phyloP scores from a whole-genome alignment of 2,113 vertebrate species.

The Hippocampus abdominalis region DNA sequence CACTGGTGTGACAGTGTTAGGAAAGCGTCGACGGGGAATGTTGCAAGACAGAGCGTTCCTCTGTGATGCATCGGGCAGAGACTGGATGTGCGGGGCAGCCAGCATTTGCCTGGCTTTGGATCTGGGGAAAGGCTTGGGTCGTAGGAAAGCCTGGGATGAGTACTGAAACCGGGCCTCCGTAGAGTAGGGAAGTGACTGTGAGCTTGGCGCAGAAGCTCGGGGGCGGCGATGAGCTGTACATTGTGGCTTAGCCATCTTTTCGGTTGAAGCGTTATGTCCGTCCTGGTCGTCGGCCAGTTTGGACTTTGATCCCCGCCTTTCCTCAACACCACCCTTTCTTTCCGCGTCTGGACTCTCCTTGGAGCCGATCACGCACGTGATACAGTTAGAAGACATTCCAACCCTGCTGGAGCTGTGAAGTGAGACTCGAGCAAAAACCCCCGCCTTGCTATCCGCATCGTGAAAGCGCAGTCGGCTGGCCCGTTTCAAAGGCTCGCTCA shows the following conservation, averaged over 20 bases:
- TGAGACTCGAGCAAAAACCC: slow-evolving; percentile 80
- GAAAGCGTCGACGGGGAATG: slow-evolving; percentile 54
- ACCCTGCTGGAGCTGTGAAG: slow-evolving; percentile 81
- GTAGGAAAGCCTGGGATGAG: slow-evolving; percentile 28
- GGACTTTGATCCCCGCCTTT: slow-evolving; percentile 16
- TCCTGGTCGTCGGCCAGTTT: slow-evolving; percentile 16
- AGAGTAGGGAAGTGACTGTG: slow-evolving; percentile 22
- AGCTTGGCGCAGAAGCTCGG: slow-evolving; percentile 9
- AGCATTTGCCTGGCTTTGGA: slow-evolving; percentile 56
- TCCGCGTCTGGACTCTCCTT: slow-evolving; percentile 82
- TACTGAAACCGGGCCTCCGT: slow-evolving; percentile 26
- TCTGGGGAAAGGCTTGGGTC: slow-evolving; percentile 44
- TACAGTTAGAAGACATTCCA: slow-evolving; percentile 87
- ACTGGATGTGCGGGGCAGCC: slow-evolving; percentile 28
- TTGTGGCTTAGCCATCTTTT: slow-evolving; percentile 43
- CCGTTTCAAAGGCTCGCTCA: slow-evolving; percentile 80
- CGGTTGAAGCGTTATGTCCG: slow-evolving; percentile 23
- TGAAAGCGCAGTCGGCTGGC: slow-evolving; percentile 70
- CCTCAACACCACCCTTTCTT: slow-evolving; percentile 52
- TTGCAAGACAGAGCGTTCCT: slow-evolving; percentile 54
- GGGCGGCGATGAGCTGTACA: slow-evolving; percentile 15
- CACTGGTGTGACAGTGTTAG: slow-evolving; percentile 49
- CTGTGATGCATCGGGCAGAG: not conserved
- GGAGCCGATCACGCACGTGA: slow-evolving; percentile 84
- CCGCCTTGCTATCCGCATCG: slow-evolving; percentile 67